Conservation (phyloP, 2,113 vertebrate genomes). For the Sisor rabdophorus region DNA sequence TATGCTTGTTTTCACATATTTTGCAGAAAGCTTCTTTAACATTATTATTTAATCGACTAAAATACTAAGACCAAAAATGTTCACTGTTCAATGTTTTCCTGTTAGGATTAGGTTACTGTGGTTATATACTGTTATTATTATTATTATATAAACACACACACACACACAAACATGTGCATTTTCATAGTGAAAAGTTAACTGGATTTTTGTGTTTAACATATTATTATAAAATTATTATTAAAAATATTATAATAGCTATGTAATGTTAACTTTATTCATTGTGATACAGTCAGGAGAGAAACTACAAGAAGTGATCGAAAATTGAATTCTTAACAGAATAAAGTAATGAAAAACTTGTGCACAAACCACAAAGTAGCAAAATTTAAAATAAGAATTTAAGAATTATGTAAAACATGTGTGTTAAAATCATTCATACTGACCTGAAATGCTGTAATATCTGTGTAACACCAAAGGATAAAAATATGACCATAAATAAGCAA, state of each 20-base stretch:
- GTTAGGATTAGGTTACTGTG: background rate
- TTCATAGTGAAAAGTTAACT: no score
- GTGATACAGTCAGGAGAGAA: background rate
- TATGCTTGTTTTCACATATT: background rate
- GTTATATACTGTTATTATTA: background rate
- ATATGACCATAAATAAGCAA: background rate
- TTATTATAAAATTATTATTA: background rate
- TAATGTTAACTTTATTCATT: background rate
- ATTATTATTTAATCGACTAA: background rate
- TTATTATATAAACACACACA: background rate
- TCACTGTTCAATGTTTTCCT: no score
- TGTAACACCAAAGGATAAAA: background rate
- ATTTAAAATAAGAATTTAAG: conserved; percentile 1
- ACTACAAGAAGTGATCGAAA: background rate
- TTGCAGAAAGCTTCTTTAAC: background rate
- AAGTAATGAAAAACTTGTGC: background rate
- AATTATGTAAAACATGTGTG: background rate
- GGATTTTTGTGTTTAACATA: no score
- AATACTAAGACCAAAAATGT: background rate
- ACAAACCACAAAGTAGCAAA: background rate
- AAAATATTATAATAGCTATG: background rate
- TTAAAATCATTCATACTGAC: background rate
- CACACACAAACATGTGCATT: background rate
- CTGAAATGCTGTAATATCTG: background rate
- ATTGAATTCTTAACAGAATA: background rate